A percentile compares a stretch with the other conserved stretches of the same genome.
phyloP scores from a whole-genome alignment of 53 echinoderm and acorn worm genomes.

The Apostichopus leukothele region DNA sequence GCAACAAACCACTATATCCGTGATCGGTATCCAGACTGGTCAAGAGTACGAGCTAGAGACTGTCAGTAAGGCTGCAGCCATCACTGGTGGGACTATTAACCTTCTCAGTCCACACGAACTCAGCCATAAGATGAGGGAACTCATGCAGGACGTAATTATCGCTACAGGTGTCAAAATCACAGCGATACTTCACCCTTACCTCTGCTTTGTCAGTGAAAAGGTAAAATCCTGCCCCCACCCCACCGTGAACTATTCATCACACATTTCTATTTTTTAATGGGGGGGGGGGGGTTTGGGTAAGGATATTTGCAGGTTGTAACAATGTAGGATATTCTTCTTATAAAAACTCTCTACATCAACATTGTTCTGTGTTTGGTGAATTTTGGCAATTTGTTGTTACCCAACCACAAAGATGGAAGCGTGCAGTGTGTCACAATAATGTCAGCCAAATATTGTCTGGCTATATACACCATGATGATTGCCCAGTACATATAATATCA shows the following conservation, averaged over 20 bases:
- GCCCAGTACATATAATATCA: too few relatives aligned
- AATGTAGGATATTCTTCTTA: neutral
- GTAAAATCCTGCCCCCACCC: neutral
- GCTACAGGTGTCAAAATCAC: slow-evolving; percentile 85
- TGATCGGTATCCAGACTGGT: slow-evolving; percentile 90
- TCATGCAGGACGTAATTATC: slow-evolving; percentile 81
- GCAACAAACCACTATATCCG: slow-evolving; percentile 95
- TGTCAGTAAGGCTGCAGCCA: slow-evolving; percentile 79
- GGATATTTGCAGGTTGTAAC: neutral
- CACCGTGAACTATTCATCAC: too few relatives aligned
- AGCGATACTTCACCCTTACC: slow-evolving; percentile 35
- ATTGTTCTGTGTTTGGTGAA: too few relatives aligned
- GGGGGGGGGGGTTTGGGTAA: neutral
- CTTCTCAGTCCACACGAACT: slow-evolving; percentile 94
- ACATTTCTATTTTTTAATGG: neutral
- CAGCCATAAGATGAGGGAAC: slow-evolving; percentile 79
- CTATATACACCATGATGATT: too few relatives aligned
- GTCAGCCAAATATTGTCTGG: too few relatives aligned
- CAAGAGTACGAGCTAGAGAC: slow-evolving; percentile 70
- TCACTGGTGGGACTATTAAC: slow-evolving; percentile 84
- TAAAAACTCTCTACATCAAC: neutral
- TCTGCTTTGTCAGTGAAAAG: slow-evolving; percentile 35
- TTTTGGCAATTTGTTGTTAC: too few relatives aligned
- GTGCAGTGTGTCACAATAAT: too few relatives aligned
- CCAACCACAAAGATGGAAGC: too few relatives aligned